Conservation (phyloP, 2,113 vertebrate species). For the Phyllostomus discolor region DNA sequence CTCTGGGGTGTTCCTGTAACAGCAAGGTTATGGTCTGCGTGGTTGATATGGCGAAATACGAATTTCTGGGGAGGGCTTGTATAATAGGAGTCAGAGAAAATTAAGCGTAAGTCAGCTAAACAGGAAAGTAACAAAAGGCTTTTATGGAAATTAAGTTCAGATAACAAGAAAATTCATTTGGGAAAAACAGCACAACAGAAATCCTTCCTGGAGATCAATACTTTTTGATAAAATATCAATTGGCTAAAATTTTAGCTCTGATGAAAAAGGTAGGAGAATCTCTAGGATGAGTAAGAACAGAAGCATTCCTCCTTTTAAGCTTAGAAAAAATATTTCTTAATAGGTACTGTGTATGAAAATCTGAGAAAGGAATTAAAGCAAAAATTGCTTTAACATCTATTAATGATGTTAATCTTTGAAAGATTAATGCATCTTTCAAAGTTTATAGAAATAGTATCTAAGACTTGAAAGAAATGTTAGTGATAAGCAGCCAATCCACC, state of each 20-base stretch:
- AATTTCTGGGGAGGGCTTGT: not conserved
- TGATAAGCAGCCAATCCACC: not conserved
- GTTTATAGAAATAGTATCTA: not conserved
- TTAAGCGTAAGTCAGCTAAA: not conserved
- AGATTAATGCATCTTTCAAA: not conserved
- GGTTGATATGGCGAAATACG: not conserved
- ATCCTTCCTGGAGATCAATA: not conserved
- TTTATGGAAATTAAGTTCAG: not conserved
- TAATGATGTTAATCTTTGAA: not conserved
- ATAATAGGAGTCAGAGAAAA: not conserved
- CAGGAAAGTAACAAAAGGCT: not conserved
- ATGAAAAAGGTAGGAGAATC: not conserved
- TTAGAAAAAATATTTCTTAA: not conserved
- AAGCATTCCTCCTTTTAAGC: not conserved
- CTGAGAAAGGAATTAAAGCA: not conserved
- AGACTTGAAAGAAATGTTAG: not conserved
- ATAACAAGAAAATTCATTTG: not conserved
- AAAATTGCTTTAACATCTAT: not conserved
- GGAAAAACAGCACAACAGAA: not conserved
- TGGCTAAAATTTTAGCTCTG: not conserved
- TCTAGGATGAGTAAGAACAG: not conserved
- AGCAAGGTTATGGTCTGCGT: not conserved
- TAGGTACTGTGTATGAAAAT: not conserved
- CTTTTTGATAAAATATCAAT: constrained; percentile 6
- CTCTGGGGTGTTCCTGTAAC: not conserved